These are phyloP conservation scores for Onychorhynchus coronatus DNA, from an alignment of 2,113 vertebrate species.

Conservation along the genomic window DNA sequence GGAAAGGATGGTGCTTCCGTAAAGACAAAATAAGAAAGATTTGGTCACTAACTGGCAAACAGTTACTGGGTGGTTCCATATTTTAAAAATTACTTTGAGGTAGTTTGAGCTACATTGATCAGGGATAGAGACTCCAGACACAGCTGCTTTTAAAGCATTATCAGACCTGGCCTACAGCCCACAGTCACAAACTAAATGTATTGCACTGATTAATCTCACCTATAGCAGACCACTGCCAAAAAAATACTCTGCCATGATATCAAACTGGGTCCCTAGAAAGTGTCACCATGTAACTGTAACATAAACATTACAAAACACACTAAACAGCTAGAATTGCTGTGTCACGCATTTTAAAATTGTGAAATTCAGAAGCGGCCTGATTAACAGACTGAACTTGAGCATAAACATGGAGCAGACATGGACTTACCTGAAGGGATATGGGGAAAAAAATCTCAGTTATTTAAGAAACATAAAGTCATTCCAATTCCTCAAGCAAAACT, in stretches of 20 bases:
- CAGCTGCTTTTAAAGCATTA: neutral
- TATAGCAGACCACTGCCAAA: neutral
- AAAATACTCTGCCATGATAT: neutral
- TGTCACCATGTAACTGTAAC: neutral
- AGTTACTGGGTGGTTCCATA: neutral
- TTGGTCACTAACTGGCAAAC: neutral
- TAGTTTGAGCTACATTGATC: neutral
- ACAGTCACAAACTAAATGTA: neutral
- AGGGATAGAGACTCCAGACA: neutral
- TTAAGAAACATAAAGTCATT: neutral
- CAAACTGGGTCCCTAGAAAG: neutral
- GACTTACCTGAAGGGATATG: neutral
- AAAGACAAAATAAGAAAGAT: neutral
- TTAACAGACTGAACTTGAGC: neutral
- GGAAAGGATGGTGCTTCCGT: neutral
- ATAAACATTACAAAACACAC: neutral
- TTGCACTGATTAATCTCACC: neutral
- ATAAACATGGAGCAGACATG: neutral
- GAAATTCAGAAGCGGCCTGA: neutral
- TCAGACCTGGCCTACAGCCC: neutral
- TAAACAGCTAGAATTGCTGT: neutral
- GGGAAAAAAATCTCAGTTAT: neutral
- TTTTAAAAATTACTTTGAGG: neutral
- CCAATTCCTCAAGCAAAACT: neutral
- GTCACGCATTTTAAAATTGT: neutral